Percentiles rank a stretch among this genome's conserved stretches.
Evolutionary conservation across 1,140 invertebrate species (phyloP).

Genomic region (Diploscapter pachys): DNA sequence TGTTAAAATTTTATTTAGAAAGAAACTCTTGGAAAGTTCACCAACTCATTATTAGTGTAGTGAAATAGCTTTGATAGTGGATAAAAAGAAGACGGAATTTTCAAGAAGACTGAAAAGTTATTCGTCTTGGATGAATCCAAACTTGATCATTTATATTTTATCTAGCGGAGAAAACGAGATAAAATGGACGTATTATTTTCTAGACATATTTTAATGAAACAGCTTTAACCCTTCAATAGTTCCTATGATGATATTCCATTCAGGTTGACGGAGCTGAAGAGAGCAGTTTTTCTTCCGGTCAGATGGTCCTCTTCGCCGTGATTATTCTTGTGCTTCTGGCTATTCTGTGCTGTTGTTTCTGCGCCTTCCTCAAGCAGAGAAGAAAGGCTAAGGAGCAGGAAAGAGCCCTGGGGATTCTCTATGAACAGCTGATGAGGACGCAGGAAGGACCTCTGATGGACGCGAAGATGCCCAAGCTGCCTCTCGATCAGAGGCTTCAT

Average conservation of each 20-base stretch:
- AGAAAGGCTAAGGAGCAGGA: slow-evolving; percentile 9
- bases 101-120: not conserved
- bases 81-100: not conserved
- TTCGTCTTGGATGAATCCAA: too few species aligned
- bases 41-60: too few species aligned
- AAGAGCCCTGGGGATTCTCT: slow-evolving; percentile 8
- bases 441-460: not conserved
- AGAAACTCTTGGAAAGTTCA: not conserved
- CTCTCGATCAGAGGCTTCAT: slow-evolving; percentile 3
- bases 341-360: slow-evolving; percentile 1
- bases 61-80: too few species aligned
- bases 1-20: not conserved
- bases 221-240: too few species aligned
- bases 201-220: too few species aligned
- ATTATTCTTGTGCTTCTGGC: not conserved
- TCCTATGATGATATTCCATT: too few species aligned
- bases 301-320: not conserved
- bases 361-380: slow-evolving; percentile 5
- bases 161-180: not conserved
- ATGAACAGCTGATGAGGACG: slow-evolving; percentile 16
- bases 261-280: not conserved
- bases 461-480: not conserved
- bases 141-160: not conserved
- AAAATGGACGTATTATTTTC: too few species aligned
- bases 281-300: not conserved